Conservation (phyloP, 2,888 invertebrate species). For the Actias luna region DNA sequence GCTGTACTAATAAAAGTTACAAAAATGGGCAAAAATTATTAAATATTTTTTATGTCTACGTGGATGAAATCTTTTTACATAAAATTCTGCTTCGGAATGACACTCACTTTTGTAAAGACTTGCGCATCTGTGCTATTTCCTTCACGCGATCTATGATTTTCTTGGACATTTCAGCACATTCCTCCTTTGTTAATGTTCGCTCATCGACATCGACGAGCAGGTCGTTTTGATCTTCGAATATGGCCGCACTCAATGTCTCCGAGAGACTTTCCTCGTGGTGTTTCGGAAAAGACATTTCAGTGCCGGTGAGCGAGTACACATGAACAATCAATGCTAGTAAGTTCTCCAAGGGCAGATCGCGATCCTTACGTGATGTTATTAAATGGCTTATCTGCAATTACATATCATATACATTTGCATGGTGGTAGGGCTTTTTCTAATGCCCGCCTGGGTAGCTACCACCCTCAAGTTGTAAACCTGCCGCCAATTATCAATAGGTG, state of each 20-base stretch:
- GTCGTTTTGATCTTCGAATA: constrained; percentile 79
- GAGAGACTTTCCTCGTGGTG: constrained; percentile 75
- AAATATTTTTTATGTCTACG: no score
- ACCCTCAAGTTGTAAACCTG: no score
- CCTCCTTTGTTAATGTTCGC: constrained; percentile 50
- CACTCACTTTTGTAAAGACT: constrained; percentile 59
- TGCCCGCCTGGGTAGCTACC: no score
- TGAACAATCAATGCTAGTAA: constrained; percentile 82
- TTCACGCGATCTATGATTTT: constrained; percentile 55
- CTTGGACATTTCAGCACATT: constrained; percentile 51
- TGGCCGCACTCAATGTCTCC: constrained; percentile 76
- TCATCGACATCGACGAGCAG: constrained; percentile 38
- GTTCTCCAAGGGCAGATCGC: constrained; percentile 79
- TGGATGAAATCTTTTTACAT: no score
- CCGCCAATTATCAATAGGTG: no score
- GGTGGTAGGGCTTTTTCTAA: no score
- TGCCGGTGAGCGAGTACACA: constrained; percentile 83
- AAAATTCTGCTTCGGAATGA: no score
- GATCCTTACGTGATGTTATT: constrained; percentile 78
- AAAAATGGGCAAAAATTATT: no score
- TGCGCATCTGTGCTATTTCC: constrained; percentile 65
- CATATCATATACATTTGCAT: no score
- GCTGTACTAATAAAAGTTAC: no score
- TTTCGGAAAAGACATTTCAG: constrained; percentile 76
- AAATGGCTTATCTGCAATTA: constrained; percentile 77